phyloP scores from a whole-genome alignment of 1,140 invertebrate species.

The Piezodorus guildinii region DNA sequence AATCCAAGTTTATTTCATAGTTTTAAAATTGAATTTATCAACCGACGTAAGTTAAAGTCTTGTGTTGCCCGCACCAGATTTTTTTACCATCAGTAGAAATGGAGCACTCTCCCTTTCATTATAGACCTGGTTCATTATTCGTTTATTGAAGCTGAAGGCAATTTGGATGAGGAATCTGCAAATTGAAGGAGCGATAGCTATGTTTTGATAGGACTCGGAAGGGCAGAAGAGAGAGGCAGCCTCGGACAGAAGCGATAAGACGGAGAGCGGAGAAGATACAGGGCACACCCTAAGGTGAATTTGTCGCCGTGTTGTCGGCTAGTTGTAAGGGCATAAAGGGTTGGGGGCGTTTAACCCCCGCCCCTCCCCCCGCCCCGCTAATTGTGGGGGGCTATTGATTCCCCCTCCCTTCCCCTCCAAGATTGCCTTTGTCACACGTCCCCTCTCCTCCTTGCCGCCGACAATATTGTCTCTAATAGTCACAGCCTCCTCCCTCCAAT shows the following conservation, averaged over 20 bases:
- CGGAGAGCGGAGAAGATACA: background rate
- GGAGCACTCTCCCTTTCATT: too few relatives aligned
- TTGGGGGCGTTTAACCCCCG: background rate
- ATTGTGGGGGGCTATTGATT: slow-evolving; percentile 9
- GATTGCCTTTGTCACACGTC: slow-evolving; percentile 22
- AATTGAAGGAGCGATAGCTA: too few relatives aligned
- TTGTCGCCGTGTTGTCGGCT: slow-evolving; percentile 13
- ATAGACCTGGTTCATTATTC: too few relatives aligned
- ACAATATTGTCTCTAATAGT: slow-evolving; percentile 11
- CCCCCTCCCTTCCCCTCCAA: slow-evolving; percentile 14
- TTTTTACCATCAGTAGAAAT: too few relatives aligned
- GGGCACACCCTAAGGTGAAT: slow-evolving; percentile 1
- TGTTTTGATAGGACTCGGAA: too few relatives aligned
- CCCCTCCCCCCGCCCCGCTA: slow-evolving; percentile 2
- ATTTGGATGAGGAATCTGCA: too few relatives aligned
- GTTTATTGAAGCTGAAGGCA: too few relatives aligned
- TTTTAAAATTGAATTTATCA: too few relatives aligned
- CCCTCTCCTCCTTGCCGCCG: background rate
- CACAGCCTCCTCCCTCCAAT: too few relatives aligned
- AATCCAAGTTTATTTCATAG: too few relatives aligned
- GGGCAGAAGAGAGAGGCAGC: background rate
- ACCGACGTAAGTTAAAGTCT: too few relatives aligned
- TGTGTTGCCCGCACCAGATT: too few relatives aligned
- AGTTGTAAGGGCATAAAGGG: slow-evolving; percentile 14
- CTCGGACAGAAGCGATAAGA: background rate